Conservation (phyloP, 1,140 invertebrate genomes). For the Pseudomyrmex flavicornis region DNA sequence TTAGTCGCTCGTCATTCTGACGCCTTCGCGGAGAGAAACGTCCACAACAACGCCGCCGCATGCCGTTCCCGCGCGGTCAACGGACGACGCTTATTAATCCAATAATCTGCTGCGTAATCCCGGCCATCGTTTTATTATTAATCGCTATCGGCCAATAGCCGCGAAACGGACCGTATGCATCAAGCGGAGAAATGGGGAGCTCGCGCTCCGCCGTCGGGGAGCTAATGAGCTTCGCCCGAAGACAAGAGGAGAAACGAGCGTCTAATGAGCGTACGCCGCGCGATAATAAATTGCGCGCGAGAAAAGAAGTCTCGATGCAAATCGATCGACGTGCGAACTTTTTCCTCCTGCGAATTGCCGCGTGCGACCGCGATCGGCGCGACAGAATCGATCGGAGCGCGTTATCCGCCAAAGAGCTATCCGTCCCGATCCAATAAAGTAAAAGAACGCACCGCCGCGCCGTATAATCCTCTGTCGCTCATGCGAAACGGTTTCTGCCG, state of each 20-base stretch:
- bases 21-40: slow-evolving; percentile 33
- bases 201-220: not conserved
- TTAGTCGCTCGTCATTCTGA: slow-evolving; percentile 18
- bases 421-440: slow-evolving; percentile 67
- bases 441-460: slow-evolving; percentile 35
- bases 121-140: slow-evolving; percentile 36
- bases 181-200: not conserved
- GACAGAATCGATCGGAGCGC: slow-evolving; percentile 32
- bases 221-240: slow-evolving; percentile 42
- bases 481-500: slow-evolving; percentile 57
- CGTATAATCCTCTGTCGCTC: slow-evolving; percentile 57
- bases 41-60: not conserved
- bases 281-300: slow-evolving; percentile 28
- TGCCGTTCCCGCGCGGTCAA: slow-evolving; percentile 33
- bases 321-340: slow-evolving; percentile 6
- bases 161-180: not conserved
- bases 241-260: slow-evolving; percentile 38
- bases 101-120: slow-evolving; percentile 52
- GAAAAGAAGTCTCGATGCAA: slow-evolving; percentile 35
- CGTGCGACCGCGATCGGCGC: not conserved
- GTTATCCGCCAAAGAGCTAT: slow-evolving; percentile 20
- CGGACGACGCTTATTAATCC: slow-evolving; percentile 44
- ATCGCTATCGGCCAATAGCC: slow-evolving; percentile 19
- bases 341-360: not conserved
- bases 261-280: slow-evolving; percentile 38